These are phyloP conservation scores for Mnemiopsis leidyi DNA, from an alignment of 37 sponge, comb jelly and placozoan species.

Conservation along the genomic window DNA sequence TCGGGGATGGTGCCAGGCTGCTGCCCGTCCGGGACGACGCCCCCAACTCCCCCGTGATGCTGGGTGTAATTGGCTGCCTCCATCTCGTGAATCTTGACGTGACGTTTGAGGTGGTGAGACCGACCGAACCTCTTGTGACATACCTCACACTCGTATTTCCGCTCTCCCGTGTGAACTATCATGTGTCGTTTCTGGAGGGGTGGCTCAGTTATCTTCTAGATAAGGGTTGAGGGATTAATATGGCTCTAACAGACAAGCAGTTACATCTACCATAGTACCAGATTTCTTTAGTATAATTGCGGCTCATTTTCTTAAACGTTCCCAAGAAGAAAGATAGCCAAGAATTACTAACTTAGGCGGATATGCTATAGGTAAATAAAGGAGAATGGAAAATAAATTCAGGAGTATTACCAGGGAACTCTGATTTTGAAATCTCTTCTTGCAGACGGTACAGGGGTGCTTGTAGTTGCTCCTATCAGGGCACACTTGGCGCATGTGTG, in stretches of 20 bases:
- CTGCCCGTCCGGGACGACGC: background rate
- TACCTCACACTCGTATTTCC: conserved; percentile 65
- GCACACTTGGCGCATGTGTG: conserved; percentile 55
- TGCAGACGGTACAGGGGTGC: conserved; percentile 54
- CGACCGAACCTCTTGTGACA: conserved; percentile 61
- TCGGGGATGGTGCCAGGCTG: background rate
- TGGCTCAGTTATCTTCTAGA: too few species aligned
- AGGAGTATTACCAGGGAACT: conserved; percentile 1
- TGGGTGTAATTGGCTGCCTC: conserved; percentile 55
- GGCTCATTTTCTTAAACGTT: too few species aligned
- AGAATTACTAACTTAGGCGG: too few species aligned
- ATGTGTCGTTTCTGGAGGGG: conserved; percentile 66
- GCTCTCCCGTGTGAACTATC: conserved; percentile 60
- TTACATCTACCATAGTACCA: too few species aligned
- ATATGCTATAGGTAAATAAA: too few species aligned
- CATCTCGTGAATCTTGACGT: conserved; percentile 64
- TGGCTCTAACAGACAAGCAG: too few species aligned
- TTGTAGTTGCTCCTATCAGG: conserved; percentile 49
- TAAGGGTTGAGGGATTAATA: too few species aligned
- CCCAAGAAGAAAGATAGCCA: too few species aligned
- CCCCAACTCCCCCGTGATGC: background rate
- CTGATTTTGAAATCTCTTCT: conserved; percentile 47
- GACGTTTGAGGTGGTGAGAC: conserved; percentile 49
- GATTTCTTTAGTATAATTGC: too few species aligned
- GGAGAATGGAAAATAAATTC: too few species aligned